phyloP scores from a whole-genome alignment of 2,113 vertebrate species.

The Triplophysa siluroides region DNA sequence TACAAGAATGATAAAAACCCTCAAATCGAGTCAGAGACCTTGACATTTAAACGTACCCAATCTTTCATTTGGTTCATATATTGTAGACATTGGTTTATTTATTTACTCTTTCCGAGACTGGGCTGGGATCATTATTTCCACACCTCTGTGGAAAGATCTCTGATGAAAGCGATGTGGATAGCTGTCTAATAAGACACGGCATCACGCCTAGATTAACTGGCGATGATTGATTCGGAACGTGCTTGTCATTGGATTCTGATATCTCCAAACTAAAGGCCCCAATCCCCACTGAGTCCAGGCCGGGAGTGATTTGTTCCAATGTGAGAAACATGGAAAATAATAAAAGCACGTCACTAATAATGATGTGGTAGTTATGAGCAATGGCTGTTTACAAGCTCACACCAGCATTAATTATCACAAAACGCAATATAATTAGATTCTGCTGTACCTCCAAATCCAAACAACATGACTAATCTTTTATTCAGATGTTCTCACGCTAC shows the following conservation, averaged over 20 bases:
- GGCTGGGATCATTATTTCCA: constrained; percentile 25
- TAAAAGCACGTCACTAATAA: constrained; percentile 47
- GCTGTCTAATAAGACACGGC: constrained; percentile 30
- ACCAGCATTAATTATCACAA: constrained; percentile 48
- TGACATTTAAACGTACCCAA: constrained; percentile 35
- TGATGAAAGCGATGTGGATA: constrained; percentile 38
- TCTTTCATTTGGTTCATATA: constrained; percentile 7
- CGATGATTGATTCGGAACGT: constrained; percentile 34
- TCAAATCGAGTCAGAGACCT: constrained; percentile 20
- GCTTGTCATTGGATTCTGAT: constrained; percentile 44
- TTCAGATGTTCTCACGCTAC: constrained; percentile 53
- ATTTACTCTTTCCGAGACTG: constrained; percentile 45
- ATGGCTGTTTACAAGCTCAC: constrained; percentile 53
- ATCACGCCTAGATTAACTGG: constrained; percentile 39
- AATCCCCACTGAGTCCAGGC: constrained; percentile 24
- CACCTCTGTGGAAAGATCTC: constrained; percentile 35
- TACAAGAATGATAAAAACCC: not conserved
- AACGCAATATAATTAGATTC: constrained; percentile 50
- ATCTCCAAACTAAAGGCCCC: constrained; percentile 26
- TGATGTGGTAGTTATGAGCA: constrained; percentile 54
- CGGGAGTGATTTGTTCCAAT: constrained; percentile 40
- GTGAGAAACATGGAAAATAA: constrained; percentile 45
- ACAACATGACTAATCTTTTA: constrained; percentile 49
- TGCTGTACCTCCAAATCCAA: constrained; percentile 42
- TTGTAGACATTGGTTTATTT: constrained; percentile 6